phyloP scores from a whole-genome alignment of 2,888 invertebrate species.

The Orthosia gracilis region DNA sequence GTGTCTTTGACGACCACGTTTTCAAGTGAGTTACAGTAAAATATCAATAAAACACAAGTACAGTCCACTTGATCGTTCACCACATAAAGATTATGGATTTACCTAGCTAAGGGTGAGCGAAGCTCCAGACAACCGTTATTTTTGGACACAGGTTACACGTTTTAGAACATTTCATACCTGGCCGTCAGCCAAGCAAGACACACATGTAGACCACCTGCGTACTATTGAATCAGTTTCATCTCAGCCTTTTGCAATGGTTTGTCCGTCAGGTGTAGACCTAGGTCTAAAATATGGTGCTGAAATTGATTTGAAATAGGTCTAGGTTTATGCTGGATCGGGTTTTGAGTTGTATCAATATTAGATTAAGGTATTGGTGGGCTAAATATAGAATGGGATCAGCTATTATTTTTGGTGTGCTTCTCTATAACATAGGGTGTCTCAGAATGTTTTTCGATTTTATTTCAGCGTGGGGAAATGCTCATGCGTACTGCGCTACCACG shows the following conservation, averaged over 20 bases:
- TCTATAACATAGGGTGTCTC: too few species aligned
- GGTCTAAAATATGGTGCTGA: conserved; percentile 21
- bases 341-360: conserved; percentile 15
- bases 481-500: too few species aligned
- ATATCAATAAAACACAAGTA: too few species aligned
- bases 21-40: too few species aligned
- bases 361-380: background rate
- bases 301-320: conserved; percentile 44
- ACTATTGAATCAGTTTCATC: conserved; percentile 32
- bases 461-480: too few species aligned
- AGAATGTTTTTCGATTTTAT: too few species aligned
- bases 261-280: conserved; percentile 10
- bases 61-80: too few species aligned
- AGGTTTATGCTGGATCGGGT: background rate
- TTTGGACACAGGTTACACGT: conserved; percentile 11
- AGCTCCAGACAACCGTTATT: conserved; percentile 1
- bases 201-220: conserved; percentile 40
- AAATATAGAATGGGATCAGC: background rate
- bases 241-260: conserved; percentile 25
- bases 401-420: background rate
- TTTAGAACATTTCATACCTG: conserved; percentile 23
- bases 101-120: too few species aligned
- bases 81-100: too few species aligned
- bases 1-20: too few species aligned
- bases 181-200: conserved; percentile 37